Base-by-base conservation (phyloP, 2,888 invertebrate genomes). In the Drosophila austrosaltans region DNA sequence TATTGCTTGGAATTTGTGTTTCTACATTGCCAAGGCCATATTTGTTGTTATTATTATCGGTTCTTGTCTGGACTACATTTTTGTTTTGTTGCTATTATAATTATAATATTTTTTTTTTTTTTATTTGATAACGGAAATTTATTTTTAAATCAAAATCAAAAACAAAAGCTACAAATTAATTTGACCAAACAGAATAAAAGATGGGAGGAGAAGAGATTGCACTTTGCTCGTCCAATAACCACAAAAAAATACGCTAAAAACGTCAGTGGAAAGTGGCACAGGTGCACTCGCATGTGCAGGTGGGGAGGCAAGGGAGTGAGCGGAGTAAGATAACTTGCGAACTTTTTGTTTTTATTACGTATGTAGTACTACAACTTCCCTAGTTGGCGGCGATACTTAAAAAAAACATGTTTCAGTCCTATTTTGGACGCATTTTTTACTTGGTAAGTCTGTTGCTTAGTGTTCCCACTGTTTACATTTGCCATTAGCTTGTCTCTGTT, bases 1-100 rank as follows among this genome's bases (percentile, higher is more conserved):
- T 3, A 48, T 8, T 8, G 44, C 8, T 44, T 44, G 20, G 42
- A n/a, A 44, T 4, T 28, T 32, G 3, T 6, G 10, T 48, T 10
- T 69, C 66, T 48, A 62, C 36, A 58, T 28, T 75, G 61, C 64
- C 76, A 75, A 75, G 70, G 75, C 71, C 76, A 69, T n/a, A 42
- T 59, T 63, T 53, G 66, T 63, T 53, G 66, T 54, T 69, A 16
- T 59, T 53, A 48, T 59, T 56, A 40, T 66, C 60, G 53, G 32
- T 30, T 68, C 40, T 42, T 69, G 57, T 75, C 69, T 75, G 67
- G 62, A 76, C 48, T 68, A 71, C 40, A 56, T 30, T 32, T 56
- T 32, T 63, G 36, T 36, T 32, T 60, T 76, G 61, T 64, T 71
- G 62, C 54, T 63, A 32, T 28, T 32, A 32, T 32, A 5, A 28